Evolutionary conservation across 2,113 vertebrate genomes (phyloP).

Genomic region (Marmota flaviventris): DNA sequence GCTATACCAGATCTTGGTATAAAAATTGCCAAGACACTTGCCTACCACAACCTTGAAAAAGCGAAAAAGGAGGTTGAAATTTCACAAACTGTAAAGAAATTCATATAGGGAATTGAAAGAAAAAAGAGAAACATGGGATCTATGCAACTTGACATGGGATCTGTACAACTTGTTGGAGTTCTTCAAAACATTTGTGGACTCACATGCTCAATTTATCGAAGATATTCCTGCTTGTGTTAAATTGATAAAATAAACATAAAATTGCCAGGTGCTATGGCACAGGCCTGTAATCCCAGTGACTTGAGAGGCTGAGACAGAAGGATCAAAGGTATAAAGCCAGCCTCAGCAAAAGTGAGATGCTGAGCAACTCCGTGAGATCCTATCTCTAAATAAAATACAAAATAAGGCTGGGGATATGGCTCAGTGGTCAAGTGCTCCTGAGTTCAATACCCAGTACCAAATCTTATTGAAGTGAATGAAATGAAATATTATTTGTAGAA

Average conservation of each 20-base stretch:
- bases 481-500: neutral
- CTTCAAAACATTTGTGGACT: neutral
- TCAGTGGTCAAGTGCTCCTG: no score
- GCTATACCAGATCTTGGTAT: no score
- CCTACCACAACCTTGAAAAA: constrained; percentile 94
- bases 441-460: no score
- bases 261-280: no score
- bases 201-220: neutral
- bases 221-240: neutral
- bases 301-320: no score
- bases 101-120: constrained; percentile 96
- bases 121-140: constrained; percentile 97
- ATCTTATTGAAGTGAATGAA: neutral
- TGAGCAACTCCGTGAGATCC: no score
- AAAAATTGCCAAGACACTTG: constrained; percentile 93
- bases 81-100: constrained; percentile 92
- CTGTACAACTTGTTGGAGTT: neutral
- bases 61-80: constrained; percentile 93
- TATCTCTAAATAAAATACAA: no score
- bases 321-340: no score
- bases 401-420: no score
- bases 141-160: no score
- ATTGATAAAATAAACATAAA: neutral
- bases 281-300: no score
- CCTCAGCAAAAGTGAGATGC: no score